These are phyloP conservation scores for Drosophila maculinotata DNA, from an alignment of 2,888 invertebrate genomes.

Conservation along the genomic window DNA sequence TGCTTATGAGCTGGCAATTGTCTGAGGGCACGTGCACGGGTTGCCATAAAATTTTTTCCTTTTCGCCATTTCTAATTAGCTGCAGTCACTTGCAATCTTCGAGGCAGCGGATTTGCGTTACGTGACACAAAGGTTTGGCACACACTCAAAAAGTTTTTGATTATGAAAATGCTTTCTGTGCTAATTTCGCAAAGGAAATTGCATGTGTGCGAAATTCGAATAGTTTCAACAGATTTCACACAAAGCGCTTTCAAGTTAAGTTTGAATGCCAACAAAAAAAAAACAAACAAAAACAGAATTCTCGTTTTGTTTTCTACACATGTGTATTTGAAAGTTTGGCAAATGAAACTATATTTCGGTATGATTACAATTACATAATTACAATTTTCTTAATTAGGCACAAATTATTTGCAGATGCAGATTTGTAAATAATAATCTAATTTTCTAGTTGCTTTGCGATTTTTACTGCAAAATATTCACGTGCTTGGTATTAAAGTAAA, in stretches of 20 bases:
- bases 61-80: constrained; percentile 59
- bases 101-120: constrained; percentile 51
- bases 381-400: background rate
- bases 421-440: no score
- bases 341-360: constrained; percentile 7
- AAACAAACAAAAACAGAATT: no score
- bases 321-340: background rate
- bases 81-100: constrained; percentile 66
- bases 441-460: no score
- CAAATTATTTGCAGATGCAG: no score
- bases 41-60: constrained; percentile 68
- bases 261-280: constrained; percentile 8
- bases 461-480: no score
- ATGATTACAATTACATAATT: constrained; percentile 5
- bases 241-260: constrained; percentile 3
- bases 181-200: constrained; percentile 45
- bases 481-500: no score
- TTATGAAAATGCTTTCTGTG: constrained; percentile 38
- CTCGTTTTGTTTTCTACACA: background rate
- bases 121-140: constrained; percentile 62
- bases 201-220: constrained; percentile 21
- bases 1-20: constrained; percentile 56
- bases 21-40: constrained; percentile 56
- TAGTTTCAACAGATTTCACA: constrained; percentile 19
- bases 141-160: constrained; percentile 39